These are phyloP conservation scores for Ramphastos sulfuratus DNA, from an alignment of 2,113 vertebrate genomes.

Conservation along the genomic window DNA sequence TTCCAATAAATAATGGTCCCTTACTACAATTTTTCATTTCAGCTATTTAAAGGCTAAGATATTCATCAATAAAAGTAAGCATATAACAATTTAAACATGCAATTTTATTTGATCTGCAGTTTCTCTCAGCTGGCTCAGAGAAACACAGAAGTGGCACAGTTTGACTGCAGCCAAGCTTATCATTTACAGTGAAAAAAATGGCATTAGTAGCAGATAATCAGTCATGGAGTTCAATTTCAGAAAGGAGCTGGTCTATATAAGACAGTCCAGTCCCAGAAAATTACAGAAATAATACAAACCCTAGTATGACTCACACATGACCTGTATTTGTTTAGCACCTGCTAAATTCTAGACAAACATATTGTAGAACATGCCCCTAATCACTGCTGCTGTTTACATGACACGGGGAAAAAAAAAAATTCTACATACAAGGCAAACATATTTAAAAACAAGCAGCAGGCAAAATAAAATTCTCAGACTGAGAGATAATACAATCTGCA, in stretches of 20 bases:
- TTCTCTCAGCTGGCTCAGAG: neutral
- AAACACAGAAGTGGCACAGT: neutral
- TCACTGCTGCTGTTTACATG: neutral
- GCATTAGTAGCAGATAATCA: neutral
- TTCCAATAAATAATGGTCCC: neutral
- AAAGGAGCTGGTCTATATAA: neutral
- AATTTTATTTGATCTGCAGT: neutral
- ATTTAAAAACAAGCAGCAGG: neutral
- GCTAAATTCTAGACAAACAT: neutral
- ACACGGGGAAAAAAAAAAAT: neutral
- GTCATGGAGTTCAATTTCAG: neutral
- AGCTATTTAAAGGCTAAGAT: neutral
- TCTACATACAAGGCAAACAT: neutral
- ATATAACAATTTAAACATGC: neutral
- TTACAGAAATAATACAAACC: neutral
- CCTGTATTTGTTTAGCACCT: neutral
- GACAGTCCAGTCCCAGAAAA: neutral
- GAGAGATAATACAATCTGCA: neutral
- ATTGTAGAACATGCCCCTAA: neutral
- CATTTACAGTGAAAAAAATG: neutral
- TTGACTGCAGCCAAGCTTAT: neutral
- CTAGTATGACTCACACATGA: neutral
- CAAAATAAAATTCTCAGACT: conserved; percentile 18
- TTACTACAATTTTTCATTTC: neutral
- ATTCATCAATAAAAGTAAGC: neutral